Base-by-base conservation (phyloP, 1,140 invertebrate species). In the Leptinotarsa undecemlineata region DNA sequence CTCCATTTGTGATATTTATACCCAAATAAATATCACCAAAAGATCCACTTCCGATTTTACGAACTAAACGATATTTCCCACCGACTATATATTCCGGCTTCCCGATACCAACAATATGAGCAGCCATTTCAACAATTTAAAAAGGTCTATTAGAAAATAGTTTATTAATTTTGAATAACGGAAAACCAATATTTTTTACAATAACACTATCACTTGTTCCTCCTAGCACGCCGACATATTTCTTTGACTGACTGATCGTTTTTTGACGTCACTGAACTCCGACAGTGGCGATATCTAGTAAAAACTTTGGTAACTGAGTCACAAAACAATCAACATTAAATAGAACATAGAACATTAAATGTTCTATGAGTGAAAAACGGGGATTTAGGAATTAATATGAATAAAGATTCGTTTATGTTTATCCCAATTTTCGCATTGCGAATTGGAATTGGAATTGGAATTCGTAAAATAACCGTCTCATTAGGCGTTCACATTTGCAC, bases 21-120 rank as follows among this genome's bases (percentile, higher is more conserved):
- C 95, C 97, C 81, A 99, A 89, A 87, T 98, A 99, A 85, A 99
- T 99, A 87, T 99, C 98, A 84, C 98, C 98, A 88, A 99, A 99
- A 4, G 97, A 99, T 79, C 98, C 98, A 86, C 96, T 97, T 85
- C 95, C 98, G 84, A 99, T 99, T 90, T 98, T 98, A 80, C 97
- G 90, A 81, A 98, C 92, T 80, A 99, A 90, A 84, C 96, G 92
- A 88, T 99, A 99, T 87, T 97, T 97, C 81, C 91, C 91, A 81
- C 93, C 95, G 81, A 97, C 93, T 82, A 96, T 89, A 77, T 84
- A 85, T 73, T 85, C 84, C 75, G 80, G 78, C 79, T 84, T 85
- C 33, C 79, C 77, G 60, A 76, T 73, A 72, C 76, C 78, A 61
- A 76, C 26, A 71, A 78, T 73, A 79, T 79, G 78, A 69, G 80